Evolutionary conservation across 2,797 vertebrate species (phyloP), one percentile per base, ranked within the genome.

Genomic region (Catostomus latipinnis): DNA sequence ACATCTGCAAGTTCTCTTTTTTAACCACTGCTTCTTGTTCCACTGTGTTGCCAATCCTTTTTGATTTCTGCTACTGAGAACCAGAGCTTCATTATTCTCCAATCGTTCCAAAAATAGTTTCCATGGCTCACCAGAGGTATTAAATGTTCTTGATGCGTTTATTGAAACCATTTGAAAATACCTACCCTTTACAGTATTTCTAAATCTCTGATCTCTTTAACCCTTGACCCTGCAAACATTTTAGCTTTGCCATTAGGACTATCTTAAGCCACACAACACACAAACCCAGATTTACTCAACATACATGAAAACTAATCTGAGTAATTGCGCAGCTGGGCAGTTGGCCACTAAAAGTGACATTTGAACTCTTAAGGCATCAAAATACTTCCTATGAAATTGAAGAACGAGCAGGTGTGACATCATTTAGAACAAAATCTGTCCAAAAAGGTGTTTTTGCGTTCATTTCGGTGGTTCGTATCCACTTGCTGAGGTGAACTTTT

Each of bases 341-440:
- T 49, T 16, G 11, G 22, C 22, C 57, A 13, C 81, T 46, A 9
- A 46, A 45, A 10, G 69, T 69, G 87, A 87, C 77, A 85, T 88
- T 86, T 88, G 75, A 83, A 79, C 80, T 76, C 76, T 34, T 34
- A 34, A 34, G 2, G 34, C 34, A 34, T 34, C 34, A 4, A 4
- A 34, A 34, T 34, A 34, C 34, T 3, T 34, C 34, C 34, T 34
- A 34, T 34, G 34, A 34, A 34, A 34, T 34, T 34, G 34, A 34
- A 34, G 34, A 34, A 34, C 34, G 34, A 4, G 34, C 34, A 4
- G 34, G 34, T 34, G 34, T 34, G 34, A 34, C 4, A 2, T 34
- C 34, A 34, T 34, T 34, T 34, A 34, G 34, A 34, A 34, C 34
- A 34, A 34, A 34, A 34, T 34, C 2, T 34, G 34, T 2, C 34